Evolutionary conservation across 2,113 vertebrate species (phyloP), one percentile per base, ranked within the genome.

Genomic region (Sitta europaea): DNA sequence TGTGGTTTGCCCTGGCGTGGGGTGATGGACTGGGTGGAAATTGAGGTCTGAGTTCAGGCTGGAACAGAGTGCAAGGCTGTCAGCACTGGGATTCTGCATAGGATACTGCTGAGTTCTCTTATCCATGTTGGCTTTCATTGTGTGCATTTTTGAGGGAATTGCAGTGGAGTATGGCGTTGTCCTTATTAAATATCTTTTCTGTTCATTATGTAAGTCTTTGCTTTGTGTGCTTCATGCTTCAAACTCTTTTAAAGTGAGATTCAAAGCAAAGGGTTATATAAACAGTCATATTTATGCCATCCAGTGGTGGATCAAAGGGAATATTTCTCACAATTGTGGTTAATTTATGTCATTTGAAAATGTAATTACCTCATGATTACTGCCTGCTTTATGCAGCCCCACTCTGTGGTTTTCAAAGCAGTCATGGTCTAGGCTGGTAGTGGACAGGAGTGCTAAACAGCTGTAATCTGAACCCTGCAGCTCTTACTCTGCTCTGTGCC

Each of bases 291-390:
- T 93, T 94, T 92, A 92, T 95, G 85, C 88, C 67, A 95, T 89
- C 65, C 94, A 79, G 79, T 33, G 0, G 77, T 70, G 82, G 94
- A 97, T 96, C 95, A 96, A 97, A 97, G 90, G 72, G 88, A 96
- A 61, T 84, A 76, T 86, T 80, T 58, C 54, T 92, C 93, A 78
- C 86, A 92, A 89, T 96, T 92, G 94, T 93, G 83, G 81, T 95
- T 97, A 94, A 96, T 97, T 84, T 86, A 50, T 96, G 95, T 96
- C 89, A 96, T 83, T 93, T 92, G 72, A 88, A 95, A 96, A 95
- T 87, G 58, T 81, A 94, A 94, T 96, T 97, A 67, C 67, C 63
- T 90, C 28, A 7, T 70, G 66, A 93, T 93, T 94, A 47, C 90
- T 74, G 89, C 77, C 76, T 71, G 51, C 67, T 93, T 77, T 71